phyloP scores from a whole-genome alignment of 2,113 vertebrate species.

The Sphaerodactylus townsendi region DNA sequence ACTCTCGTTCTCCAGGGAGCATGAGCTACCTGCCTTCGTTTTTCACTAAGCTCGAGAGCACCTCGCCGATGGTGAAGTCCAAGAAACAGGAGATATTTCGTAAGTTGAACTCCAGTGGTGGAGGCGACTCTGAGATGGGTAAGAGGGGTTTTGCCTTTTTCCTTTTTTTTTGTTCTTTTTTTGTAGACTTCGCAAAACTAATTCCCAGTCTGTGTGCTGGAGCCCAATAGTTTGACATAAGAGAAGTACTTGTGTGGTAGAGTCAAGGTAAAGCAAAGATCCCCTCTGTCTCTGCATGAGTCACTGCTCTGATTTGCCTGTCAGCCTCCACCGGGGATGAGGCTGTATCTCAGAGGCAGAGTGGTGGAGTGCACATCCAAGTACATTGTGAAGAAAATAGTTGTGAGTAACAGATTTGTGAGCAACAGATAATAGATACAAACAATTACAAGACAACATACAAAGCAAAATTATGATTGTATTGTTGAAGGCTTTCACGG shows the following conservation, averaged over 20 bases:
- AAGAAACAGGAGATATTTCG: slow-evolving; percentile 99
- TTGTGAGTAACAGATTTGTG: no score
- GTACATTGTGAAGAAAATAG: no score
- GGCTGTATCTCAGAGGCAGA: no score
- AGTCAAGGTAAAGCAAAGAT: not conserved
- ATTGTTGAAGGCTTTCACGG: no score
- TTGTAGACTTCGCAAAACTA: not conserved
- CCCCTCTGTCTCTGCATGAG: no score
- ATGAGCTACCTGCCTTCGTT: slow-evolving; percentile 93
- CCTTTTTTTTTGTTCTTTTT: no score
- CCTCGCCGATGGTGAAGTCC: slow-evolving; percentile 95
- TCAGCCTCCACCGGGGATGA: no score
- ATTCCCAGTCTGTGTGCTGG: not conserved
- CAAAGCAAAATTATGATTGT: no score
- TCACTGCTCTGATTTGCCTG: no score
- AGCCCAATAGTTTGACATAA: not conserved
- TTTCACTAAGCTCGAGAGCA: slow-evolving; percentile 97
- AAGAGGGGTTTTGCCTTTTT: slow-evolving; percentile 78
- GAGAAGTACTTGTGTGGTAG: not conserved
- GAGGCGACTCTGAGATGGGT: slow-evolving; percentile 96
- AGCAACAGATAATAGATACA: no score
- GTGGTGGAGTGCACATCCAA: not conserved
- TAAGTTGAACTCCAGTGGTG: slow-evolving; percentile 97
- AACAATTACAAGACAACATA: no score
- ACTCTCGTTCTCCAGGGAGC: slow-evolving; percentile 92